Evolutionary conservation across 2,797 vertebrate genomes (phyloP).

Genomic region (Sebastes minor): DNA sequence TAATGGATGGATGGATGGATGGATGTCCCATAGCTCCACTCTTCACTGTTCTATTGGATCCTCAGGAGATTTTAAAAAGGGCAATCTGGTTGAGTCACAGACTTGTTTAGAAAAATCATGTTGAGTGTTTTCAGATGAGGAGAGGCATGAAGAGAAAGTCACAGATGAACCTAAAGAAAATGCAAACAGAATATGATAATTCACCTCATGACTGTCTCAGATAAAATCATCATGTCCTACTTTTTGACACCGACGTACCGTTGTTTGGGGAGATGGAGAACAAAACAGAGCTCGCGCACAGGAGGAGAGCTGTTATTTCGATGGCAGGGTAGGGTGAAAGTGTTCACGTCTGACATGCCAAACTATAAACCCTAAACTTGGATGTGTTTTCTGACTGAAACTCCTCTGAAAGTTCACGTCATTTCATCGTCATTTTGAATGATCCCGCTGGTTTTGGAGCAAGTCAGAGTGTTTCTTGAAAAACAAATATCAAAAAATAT

Average conservation of each 20-base stretch:
- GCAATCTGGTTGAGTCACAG: background rate
- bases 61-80: background rate
- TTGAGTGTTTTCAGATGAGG: background rate
- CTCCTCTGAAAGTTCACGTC: background rate
- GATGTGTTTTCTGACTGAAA: background rate
- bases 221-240: background rate
- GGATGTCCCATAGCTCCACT: background rate
- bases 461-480: background rate
- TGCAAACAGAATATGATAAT: background rate
- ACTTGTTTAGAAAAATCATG: background rate
- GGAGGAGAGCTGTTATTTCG: background rate
- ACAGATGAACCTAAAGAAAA: background rate
- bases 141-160: background rate
- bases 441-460: background rate
- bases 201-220: background rate
- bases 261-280: background rate
- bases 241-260: background rate
- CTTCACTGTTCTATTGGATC: background rate
- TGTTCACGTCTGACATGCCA: background rate
- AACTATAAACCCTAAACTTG: background rate
- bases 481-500: background rate
- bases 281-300: background rate
- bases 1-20: background rate
- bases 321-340: background rate
- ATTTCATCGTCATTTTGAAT: background rate